Evolutionary conservation across 1,140 invertebrate species (phyloP), one percentile per base, ranked within the genome.

Genomic region (Acromyrmex heyeri): DNA sequence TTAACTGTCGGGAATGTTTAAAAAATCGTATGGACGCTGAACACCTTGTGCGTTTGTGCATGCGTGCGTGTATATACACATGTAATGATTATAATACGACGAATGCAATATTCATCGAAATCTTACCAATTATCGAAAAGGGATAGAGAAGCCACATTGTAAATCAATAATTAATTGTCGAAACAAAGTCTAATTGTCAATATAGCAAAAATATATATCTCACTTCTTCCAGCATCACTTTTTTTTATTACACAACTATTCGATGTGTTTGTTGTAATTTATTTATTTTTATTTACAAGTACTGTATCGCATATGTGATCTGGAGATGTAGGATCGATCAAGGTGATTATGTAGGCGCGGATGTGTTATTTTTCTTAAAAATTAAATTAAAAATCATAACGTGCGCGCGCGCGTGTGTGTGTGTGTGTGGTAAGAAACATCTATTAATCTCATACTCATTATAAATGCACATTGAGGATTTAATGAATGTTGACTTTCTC

Each of bases 131-230:
- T 79, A 65, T 55, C 59, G 34, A 59, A 69, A 14, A 16, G 0
- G 34, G 21, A n/a, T 10, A 14, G 27, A 16, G 34, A 78, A 59
- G 57, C 34, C 73, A 12, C 44, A 55, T 67, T 91, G 82, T 91
- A 91, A 79, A 75, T 87, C 79, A 64, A 10, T 44, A 44, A 90
- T 87, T 78, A 90, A 87, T 50, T 79, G 87, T 85, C 76, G 34
- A 90, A 90, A 88, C 59, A 90, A 91, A 90, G 30, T 82, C 77
- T 83, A 83, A 83, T 75, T 83, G 79, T 83, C 69, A 83, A 83
- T 14, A 73, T 73, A 75, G 69, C 24, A 62, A 61, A 82, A 34
- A 75, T 48, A 75, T 61, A 83, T 18, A 83, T 75, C 38, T 75
- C 2, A 27, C 3, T 79, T 85, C 64, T 69, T 90, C 44, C 34